These are phyloP conservation scores for Monochamus saltuarius DNA, from an alignment of 1,140 invertebrate genomes.

Conservation along the genomic window DNA sequence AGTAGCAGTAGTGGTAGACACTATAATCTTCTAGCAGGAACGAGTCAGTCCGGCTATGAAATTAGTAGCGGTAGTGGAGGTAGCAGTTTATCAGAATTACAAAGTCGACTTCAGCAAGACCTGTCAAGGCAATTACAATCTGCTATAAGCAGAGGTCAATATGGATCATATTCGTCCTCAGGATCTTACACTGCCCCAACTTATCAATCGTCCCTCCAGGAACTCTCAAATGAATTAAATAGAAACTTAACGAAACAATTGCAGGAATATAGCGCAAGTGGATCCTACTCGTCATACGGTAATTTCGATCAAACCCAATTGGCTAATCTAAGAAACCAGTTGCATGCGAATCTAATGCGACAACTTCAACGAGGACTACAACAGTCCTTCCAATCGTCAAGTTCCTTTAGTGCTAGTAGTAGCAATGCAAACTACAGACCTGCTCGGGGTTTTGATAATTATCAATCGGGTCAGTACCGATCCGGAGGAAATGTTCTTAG, in stretches of 20 bases:
- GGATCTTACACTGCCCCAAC: constrained; percentile 10
- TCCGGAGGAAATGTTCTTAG: neutral
- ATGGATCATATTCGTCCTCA: constrained; percentile 20
- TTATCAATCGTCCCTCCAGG: constrained; percentile 31
- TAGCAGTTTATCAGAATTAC: constrained; percentile 24
- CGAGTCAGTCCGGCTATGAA: constrained; percentile 1
- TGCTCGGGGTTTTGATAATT: constrained; percentile 23
- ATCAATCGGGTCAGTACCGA: neutral
- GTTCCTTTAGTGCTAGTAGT: constrained; percentile 31
- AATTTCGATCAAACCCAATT: constrained; percentile 30
- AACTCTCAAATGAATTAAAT: constrained; percentile 39
- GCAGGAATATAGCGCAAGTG: constrained; percentile 28
- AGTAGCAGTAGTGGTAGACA: constrained; percentile 19
- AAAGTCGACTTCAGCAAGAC: constrained; percentile 37
- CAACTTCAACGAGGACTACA: constrained; percentile 40
- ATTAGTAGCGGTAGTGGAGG: constrained; percentile 12
- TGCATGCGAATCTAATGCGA: constrained; percentile 35
- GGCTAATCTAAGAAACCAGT: constrained; percentile 28
- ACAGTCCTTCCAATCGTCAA: constrained; percentile 33
- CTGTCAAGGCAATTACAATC: constrained; percentile 37
- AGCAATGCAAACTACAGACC: constrained; percentile 26
- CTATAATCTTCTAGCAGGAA: neutral
- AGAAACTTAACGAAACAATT: constrained; percentile 41
- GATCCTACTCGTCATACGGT: constrained; percentile 26
- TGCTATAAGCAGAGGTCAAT: constrained; percentile 32